Conservation (phyloP, 1,140 invertebrate genomes). For the Aphelenchoides fujianensis region DNA sequence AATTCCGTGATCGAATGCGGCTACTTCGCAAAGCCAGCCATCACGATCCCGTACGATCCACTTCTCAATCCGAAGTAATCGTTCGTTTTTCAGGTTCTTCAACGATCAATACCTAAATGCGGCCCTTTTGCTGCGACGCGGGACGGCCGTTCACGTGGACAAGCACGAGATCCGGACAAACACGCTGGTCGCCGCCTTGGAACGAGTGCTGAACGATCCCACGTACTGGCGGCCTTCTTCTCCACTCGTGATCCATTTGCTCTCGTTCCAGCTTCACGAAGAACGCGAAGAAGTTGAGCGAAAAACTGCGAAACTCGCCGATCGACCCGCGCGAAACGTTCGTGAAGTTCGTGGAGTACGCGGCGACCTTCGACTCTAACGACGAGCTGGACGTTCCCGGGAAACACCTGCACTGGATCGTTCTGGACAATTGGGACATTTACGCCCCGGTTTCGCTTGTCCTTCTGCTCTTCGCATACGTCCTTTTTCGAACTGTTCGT, state of each 20-base stretch:
- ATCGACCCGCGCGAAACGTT: background rate
- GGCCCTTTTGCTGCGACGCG: background rate
- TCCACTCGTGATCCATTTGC: background rate
- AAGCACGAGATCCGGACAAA: background rate
- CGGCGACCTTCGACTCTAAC: background rate
- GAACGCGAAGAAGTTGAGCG: conserved; percentile 1
- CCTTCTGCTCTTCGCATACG: conserved; percentile 1
- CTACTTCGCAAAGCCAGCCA: background rate
- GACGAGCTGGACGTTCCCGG: background rate
- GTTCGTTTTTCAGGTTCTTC: background rate
- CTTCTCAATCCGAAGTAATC: conserved; percentile 2
- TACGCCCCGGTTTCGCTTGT: background rate
- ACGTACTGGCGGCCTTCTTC: background rate
- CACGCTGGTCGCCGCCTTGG: background rate
- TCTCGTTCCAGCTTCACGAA: background rate
- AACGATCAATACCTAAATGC: conserved; percentile 14
- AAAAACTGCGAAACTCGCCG: conserved; percentile 10
- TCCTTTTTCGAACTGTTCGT: too few relatives aligned
- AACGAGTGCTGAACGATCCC: background rate
- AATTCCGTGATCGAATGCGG: background rate
- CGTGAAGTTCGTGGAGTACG: conserved; percentile 7
- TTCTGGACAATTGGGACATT: conserved; percentile 2
- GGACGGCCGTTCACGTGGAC: background rate
- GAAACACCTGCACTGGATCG: background rate
- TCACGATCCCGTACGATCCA: background rate